Evolutionary conservation across 2,113 vertebrate genomes (phyloP).

Genomic region (Hymenochirus boettgeri): DNA sequence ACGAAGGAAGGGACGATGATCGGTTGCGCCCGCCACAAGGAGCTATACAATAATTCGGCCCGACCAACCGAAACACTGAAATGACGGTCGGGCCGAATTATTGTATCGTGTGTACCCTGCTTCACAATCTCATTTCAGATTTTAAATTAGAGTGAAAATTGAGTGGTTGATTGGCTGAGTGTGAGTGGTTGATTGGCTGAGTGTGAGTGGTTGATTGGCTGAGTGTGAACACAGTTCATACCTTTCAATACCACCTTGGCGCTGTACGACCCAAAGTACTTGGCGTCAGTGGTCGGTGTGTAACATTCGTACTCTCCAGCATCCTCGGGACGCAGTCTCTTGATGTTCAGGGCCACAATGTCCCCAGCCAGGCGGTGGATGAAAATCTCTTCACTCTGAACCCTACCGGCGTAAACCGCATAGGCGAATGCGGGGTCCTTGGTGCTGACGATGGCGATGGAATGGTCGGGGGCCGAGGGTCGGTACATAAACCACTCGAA

Average conservation of each 20-base stretch:
- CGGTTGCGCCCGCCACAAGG: too few species aligned
- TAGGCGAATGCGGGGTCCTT: constrained; percentile 71
- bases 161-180: not conserved
- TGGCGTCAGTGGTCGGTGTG: constrained; percentile 74
- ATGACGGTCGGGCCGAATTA: too few species aligned
- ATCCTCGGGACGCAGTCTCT: constrained; percentile 69
- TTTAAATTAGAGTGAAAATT: too few species aligned
- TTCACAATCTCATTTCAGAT: too few species aligned
- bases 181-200: not conserved
- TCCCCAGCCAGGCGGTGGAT: constrained; percentile 72
- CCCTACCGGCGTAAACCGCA: constrained; percentile 57
- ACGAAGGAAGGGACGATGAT: too few species aligned
- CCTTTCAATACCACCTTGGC: constrained; percentile 70
- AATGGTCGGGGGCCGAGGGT: constrained; percentile 53
- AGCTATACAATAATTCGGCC: too few species aligned
- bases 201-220: not conserved
- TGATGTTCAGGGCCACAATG: constrained; percentile 62
- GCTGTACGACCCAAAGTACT: constrained; percentile 76
- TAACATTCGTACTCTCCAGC: constrained; percentile 80
- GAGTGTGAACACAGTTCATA: constrained; percentile 48
- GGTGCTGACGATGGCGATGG: constrained; percentile 75
- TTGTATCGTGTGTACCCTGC: too few species aligned
- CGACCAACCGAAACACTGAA: too few species aligned
- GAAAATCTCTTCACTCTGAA: constrained; percentile 68
- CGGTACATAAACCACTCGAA: constrained; percentile 82